Percentiles rank a stretch among this genome's conserved stretches.
phyloP scores from a whole-genome alignment of 2,797 vertebrate genomes.

The Apodemus agrarius region DNA sequence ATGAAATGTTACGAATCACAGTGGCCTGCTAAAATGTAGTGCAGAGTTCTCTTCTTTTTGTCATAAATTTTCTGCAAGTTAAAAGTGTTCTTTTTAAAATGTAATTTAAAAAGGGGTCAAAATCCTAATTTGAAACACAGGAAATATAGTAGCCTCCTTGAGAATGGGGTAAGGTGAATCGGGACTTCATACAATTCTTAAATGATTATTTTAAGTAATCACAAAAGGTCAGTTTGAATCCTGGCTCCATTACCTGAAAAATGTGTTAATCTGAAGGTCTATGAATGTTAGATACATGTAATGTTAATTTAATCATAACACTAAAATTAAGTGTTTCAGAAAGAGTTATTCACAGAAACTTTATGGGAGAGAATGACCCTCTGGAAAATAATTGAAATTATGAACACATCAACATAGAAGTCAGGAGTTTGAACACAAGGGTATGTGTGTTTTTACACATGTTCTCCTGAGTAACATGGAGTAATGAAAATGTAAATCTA shows the following conservation, averaged over 20 bases:
- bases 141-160: neutral
- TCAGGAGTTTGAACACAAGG: neutral
- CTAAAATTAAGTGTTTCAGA: neutral
- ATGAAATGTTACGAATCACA: neutral
- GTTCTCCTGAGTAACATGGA: neutral
- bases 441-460: neutral
- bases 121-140: constrained; percentile 24
- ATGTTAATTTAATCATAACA: neutral
- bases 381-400: neutral
- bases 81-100: neutral
- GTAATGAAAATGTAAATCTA: neutral
- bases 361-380: neutral
- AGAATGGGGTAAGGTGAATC: neutral
- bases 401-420: neutral
- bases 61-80: constrained; percentile 6
- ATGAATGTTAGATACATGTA: neutral
- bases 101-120: neutral
- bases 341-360: neutral
- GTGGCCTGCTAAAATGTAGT: neutral
- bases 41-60: neutral
- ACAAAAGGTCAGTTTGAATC: neutral
- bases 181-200: neutral
- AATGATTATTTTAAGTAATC: neutral
- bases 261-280: neutral
- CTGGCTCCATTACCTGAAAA: neutral